Conservation (phyloP, 2,113 vertebrate species). For the Myodes glareolus region DNA sequence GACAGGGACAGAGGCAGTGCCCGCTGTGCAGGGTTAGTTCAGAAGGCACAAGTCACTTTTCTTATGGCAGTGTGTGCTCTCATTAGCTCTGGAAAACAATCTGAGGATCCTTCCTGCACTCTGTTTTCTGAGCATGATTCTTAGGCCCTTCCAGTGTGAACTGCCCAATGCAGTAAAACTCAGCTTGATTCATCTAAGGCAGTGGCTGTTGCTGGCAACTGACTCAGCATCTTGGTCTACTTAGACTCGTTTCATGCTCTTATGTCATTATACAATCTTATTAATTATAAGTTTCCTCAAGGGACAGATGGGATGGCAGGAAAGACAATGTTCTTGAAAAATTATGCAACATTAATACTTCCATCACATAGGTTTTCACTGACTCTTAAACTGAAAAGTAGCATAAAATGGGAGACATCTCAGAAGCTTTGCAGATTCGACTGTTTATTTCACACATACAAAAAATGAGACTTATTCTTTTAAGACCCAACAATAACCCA, state of each 20-base stretch:
- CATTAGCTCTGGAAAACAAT: too few relatives aligned
- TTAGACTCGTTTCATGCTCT: background rate
- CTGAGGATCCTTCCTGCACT: background rate
- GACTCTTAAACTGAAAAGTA: background rate
- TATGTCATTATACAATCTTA: background rate
- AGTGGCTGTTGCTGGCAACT: background rate
- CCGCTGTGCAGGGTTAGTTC: too few relatives aligned
- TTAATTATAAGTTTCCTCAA: constrained; percentile 7
- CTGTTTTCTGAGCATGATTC: background rate
- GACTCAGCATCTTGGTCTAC: background rate
- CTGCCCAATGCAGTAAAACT: background rate
- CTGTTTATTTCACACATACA: background rate
- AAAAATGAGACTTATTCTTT: background rate
- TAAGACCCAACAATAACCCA: background rate
- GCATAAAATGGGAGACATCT: background rate
- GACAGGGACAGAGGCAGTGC: background rate
- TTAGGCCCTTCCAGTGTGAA: too few relatives aligned
- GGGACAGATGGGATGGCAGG: background rate
- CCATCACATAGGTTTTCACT: background rate
- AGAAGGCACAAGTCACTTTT: background rate
- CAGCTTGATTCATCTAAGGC: background rate
- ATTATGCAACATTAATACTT: background rate
- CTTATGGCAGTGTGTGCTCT: too few relatives aligned
- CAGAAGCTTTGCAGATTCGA: background rate
- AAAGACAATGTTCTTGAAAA: background rate